These are phyloP conservation scores for Chrysodeixis includens DNA, from an alignment of 2,888 invertebrate species.

Conservation along the genomic window DNA sequence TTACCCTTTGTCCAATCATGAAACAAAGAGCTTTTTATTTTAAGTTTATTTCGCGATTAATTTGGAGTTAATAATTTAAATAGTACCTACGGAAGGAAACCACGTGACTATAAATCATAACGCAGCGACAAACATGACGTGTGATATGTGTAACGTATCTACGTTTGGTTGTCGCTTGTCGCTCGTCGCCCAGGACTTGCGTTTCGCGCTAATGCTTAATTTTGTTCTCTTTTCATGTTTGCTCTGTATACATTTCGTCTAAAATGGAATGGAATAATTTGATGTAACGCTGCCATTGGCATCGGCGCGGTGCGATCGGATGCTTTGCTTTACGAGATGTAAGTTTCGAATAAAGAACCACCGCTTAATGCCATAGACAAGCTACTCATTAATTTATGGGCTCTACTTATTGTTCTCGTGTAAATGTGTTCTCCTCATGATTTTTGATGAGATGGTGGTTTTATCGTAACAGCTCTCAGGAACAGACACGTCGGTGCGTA, in stretches of 20 bases:
- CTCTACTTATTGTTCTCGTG: slow-evolving; percentile 55
- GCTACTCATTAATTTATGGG: slow-evolving; percentile 59
- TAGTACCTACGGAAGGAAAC: too few relatives aligned
- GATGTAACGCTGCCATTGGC: slow-evolving; percentile 78
- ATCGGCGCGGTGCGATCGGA: slow-evolving; percentile 75
- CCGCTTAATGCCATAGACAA: slow-evolving; percentile 47
- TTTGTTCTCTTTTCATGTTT: slow-evolving; percentile 88
- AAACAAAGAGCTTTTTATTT: too few relatives aligned
- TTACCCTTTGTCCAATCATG: too few relatives aligned
- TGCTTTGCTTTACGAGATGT: slow-evolving; percentile 64
- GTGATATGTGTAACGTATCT: too few relatives aligned
- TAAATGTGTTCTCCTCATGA: slow-evolving; percentile 62
- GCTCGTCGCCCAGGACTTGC: slow-evolving; percentile 56
- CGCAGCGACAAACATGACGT: too few relatives aligned
- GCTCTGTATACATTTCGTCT: slow-evolving; percentile 87
- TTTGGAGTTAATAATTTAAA: too few relatives aligned
- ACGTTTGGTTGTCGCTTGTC: too few relatives aligned
- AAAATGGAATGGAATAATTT: slow-evolving; percentile 87
- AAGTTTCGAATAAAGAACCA: slow-evolving; percentile 38
- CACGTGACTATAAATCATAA: too few relatives aligned
- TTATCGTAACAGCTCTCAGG: slow-evolving; percentile 50
- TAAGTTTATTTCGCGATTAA: too few relatives aligned
- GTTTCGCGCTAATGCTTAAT: slow-evolving; percentile 78
- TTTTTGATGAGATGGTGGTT: slow-evolving; percentile 65
- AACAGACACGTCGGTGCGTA: neutral